Evolutionary conservation across 2,113 vertebrate species (phyloP).

Genomic region (Thymallus thymallus): DNA sequence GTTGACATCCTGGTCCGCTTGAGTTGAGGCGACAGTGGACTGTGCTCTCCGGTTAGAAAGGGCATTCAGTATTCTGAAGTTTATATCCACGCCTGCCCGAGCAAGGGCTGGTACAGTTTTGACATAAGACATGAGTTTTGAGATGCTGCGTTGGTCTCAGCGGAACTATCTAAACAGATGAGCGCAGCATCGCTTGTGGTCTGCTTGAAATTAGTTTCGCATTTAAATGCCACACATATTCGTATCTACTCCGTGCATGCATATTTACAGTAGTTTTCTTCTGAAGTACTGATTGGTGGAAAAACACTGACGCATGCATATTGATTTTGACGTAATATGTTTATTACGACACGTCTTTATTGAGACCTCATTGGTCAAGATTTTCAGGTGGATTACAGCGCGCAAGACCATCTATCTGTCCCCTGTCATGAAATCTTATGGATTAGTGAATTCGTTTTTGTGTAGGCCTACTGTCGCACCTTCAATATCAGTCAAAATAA

Average conservation of each 20-base stretch:
- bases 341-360: not conserved
- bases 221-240: too few relatives aligned
- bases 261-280: too few relatives aligned
- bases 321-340: not conserved
- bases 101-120: slow-evolving; percentile 32
- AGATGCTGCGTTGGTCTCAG: not conserved
- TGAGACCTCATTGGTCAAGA: too few relatives aligned
- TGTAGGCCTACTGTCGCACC: too few relatives aligned
- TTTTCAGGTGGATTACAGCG: too few relatives aligned
- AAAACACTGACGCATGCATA: slow-evolving; percentile 29
- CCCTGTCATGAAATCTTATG: too few relatives aligned
- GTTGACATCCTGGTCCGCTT: slow-evolving; percentile 1
- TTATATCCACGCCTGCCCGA: slow-evolving; percentile 27
- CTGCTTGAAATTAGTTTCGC: not conserved
- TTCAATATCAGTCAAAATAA: too few relatives aligned
- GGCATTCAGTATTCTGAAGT: slow-evolving; percentile 2
- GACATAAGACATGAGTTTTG: slow-evolving; percentile 53
- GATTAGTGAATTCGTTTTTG: too few relatives aligned
- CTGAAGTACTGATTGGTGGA: slow-evolving; percentile 27
- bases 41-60: slow-evolving; percentile 39
- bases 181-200: not conserved
- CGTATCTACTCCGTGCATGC: too few relatives aligned
- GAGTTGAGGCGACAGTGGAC: slow-evolving; percentile 39
- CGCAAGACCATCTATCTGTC: too few relatives aligned
- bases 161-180: not conserved